Conservation (phyloP, 1,140 invertebrate species). For the Oncopodura yosiiana region DNA sequence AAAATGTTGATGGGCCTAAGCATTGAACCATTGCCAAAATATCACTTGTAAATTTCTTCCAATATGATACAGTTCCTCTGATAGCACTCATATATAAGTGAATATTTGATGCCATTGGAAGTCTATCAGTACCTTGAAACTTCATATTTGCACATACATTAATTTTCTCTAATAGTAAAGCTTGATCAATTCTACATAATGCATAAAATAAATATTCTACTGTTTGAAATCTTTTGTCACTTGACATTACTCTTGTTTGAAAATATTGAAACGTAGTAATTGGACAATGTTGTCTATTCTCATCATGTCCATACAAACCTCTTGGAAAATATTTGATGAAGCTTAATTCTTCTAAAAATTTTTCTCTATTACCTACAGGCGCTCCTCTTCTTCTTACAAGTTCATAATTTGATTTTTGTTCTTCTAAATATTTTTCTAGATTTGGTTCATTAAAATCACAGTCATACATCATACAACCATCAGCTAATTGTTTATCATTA, state of each 20-base stretch:
- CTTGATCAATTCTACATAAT: not conserved
- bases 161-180: not conserved
- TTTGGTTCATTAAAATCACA: not conserved
- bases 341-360: slow-evolving; percentile 38
- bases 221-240: not conserved
- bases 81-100: not conserved
- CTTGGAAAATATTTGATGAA: slow-evolving; percentile 19
- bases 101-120: not conserved
- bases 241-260: not conserved
- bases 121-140: not conserved
- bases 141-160: not conserved
- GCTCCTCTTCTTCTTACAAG: not conserved
- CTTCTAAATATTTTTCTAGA: too few relatives aligned
- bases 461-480: not conserved
- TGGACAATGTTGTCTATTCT: slow-evolving; percentile 5
- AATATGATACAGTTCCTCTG: not conserved
- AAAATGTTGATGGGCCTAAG: not conserved
- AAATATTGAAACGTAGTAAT: not conserved
- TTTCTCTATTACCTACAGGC: not conserved
- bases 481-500: too few relatives aligned
- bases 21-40: not conserved
- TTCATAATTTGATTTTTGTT: too few relatives aligned
- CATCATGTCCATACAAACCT: not conserved
- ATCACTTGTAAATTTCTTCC: not conserved
- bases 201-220: slow-evolving; percentile 17